A percentile compares a stretch with the other conserved stretches of the same genome.
Evolutionary conservation across 2,888 invertebrate genomes (phyloP).

Genomic region (Antheraea yamamai): DNA sequence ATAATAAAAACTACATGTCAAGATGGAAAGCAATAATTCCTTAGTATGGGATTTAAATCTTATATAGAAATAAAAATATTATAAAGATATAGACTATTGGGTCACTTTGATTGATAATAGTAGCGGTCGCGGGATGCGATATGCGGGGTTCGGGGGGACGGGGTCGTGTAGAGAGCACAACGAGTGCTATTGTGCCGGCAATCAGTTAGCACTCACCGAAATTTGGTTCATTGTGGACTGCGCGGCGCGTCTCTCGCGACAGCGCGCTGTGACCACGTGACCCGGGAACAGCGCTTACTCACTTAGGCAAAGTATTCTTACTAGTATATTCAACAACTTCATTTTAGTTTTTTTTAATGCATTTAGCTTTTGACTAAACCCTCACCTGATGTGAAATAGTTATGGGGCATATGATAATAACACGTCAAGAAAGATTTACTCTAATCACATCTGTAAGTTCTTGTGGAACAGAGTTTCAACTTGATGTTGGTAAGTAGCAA

Average conservation of each 20-base stretch:
- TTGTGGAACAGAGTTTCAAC: no score
- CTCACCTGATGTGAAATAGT: no score
- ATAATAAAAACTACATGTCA: no score
- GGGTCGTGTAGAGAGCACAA: constrained; percentile 31
- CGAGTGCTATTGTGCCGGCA: constrained; percentile 41
- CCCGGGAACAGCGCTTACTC: neutral
- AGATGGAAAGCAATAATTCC: no score
- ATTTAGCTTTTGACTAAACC: neutral
- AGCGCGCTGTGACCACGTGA: neutral
- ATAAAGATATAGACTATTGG: neutral
- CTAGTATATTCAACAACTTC: neutral
- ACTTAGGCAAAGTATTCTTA: neutral
- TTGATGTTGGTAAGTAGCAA: no score
- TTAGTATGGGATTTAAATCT: no score
- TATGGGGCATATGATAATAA: no score
- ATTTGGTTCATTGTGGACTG: constrained; percentile 23
- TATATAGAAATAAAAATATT: neutral
- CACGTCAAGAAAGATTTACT: no score
- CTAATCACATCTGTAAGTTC: no score
- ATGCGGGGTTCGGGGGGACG: neutral
- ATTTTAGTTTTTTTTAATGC: neutral
- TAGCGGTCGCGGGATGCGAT: neutral
- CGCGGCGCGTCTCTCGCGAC: constrained; percentile 11
- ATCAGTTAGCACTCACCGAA: constrained; percentile 33
- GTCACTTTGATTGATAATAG: neutral